Evolutionary conservation across 2,113 vertebrate genomes (phyloP).

Genomic region (Oncorhynchus mykiss): DNA sequence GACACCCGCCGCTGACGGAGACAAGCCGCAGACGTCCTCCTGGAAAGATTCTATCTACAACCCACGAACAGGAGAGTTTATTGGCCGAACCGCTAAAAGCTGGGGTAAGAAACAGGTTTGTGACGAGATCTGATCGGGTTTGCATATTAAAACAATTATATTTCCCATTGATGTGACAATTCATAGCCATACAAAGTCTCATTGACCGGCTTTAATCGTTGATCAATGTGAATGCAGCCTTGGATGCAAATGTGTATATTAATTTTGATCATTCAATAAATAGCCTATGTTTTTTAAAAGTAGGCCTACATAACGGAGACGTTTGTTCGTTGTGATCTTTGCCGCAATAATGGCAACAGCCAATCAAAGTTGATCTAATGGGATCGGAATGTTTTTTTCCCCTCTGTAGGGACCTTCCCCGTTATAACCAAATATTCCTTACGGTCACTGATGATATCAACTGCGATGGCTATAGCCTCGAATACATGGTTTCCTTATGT

Average conservation of each 20-base stretch:
- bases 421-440: background rate
- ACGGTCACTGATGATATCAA: background rate
- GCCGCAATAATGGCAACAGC: background rate
- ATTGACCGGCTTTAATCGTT: no score
- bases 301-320: no score
- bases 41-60: slow-evolving; percentile 87
- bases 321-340: no score
- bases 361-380: background rate
- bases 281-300: no score
- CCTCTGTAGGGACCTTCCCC: no score
- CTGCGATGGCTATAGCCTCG: background rate
- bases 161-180: no score
- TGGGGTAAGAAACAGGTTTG: slow-evolving; percentile 74
- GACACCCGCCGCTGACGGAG: slow-evolving; percentile 1
- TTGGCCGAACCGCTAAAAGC: slow-evolving; percentile 85
- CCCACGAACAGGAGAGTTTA: slow-evolving; percentile 78
- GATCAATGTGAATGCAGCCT: no score
- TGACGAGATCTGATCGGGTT: background rate
- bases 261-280: no score
- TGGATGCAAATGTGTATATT: no score
- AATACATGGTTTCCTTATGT: background rate
- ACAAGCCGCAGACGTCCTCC: slow-evolving; percentile 71
- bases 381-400: background rate
- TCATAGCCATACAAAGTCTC: no score
- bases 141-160: no score